These are phyloP conservation scores for Parelbella ahira DNA, from an alignment of 2,888 invertebrate genomes.

Conservation along the genomic window DNA sequence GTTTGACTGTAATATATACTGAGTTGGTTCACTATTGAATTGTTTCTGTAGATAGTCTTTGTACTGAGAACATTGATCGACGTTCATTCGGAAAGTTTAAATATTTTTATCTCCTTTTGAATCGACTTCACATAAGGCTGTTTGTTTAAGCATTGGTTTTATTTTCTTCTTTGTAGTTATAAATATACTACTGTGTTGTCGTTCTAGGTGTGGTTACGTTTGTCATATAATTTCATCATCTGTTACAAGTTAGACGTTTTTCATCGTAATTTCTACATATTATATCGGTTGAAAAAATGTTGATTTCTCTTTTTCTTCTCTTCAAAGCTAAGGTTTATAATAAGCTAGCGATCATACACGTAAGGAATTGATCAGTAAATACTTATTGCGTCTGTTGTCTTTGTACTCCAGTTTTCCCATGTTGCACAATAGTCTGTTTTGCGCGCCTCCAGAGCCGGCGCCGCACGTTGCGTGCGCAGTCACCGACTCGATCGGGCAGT, in stretches of 20 bases:
- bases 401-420: constrained; percentile 69
- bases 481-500: constrained; percentile 51
- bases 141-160: background rate
- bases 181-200: too few relatives aligned
- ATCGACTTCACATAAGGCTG: constrained; percentile 14
- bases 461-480: constrained; percentile 54
- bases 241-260: too few relatives aligned
- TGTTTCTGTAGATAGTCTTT: too few relatives aligned
- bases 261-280: too few relatives aligned
- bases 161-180: constrained; percentile 1
- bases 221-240: too few relatives aligned
- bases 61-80: constrained; percentile 5
- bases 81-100: too few relatives aligned
- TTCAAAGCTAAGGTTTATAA: constrained; percentile 1
- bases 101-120: constrained; percentile 9
- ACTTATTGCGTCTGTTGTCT: constrained; percentile 48
- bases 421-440: constrained; percentile 69
- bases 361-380: constrained; percentile 33
- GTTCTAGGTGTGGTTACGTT: too few relatives aligned
- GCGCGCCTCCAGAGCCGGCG: constrained; percentile 51
- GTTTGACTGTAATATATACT: too few relatives aligned
- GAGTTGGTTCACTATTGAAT: too few relatives aligned
- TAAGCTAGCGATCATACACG: constrained; percentile 11
- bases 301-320: background rate
- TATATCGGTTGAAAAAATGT: too few relatives aligned